Conservation (phyloP, 1,140 invertebrate genomes). For the Phymorhynchus buccinoides region DNA sequence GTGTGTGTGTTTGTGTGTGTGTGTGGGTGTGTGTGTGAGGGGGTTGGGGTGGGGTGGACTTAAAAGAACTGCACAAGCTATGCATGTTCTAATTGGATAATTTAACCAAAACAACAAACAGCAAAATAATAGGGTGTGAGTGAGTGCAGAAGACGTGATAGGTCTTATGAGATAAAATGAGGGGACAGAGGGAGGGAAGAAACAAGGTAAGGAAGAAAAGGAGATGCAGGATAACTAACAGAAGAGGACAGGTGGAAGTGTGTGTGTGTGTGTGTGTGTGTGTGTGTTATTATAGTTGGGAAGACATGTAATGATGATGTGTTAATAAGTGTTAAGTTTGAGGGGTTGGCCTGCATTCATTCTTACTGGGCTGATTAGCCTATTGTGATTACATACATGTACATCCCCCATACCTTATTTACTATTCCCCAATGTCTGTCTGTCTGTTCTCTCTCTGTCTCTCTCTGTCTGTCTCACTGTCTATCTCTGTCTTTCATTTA, state of each 20-base stretch:
- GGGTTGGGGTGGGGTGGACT: not conserved
- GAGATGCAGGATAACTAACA: not conserved
- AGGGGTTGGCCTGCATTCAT: too few species aligned
- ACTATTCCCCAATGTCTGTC: too few species aligned
- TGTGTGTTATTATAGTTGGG: too few species aligned
- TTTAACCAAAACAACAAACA: too few species aligned
- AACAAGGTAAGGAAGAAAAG: not conserved
- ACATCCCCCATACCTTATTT: too few species aligned
- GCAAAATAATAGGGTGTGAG: not conserved
- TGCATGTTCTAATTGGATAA: too few species aligned
- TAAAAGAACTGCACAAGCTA: not conserved
- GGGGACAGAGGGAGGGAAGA: not conserved
- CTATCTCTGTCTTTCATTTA: not conserved
- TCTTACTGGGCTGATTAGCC: too few species aligned
- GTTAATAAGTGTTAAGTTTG: not conserved
- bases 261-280: too few species aligned
- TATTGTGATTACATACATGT: too few species aligned
- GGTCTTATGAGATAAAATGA: not conserved
- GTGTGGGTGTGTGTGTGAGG: constrained; percentile 8
- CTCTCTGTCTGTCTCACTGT: not conserved
- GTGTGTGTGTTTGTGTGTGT: not conserved
- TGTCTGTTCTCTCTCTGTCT: not conserved
- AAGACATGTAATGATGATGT: not conserved
- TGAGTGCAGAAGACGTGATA: not conserved
- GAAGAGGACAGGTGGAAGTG: not conserved